phyloP scores from a whole-genome alignment of 2,113 vertebrate species.

The Eonycteris spelaea region DNA sequence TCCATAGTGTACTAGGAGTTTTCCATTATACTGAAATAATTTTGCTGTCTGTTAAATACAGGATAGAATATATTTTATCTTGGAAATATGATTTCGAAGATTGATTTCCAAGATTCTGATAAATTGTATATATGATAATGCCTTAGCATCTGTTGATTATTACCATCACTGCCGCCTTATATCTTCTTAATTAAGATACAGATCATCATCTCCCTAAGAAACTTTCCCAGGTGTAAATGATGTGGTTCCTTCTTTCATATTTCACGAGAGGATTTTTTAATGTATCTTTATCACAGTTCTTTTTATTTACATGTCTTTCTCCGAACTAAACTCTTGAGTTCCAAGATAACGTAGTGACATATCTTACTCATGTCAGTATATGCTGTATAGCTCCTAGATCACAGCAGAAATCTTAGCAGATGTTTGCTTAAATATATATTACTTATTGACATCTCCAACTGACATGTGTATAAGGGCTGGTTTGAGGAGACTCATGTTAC shows the following conservation, averaged over 20 bases:
- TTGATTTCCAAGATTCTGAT: not conserved
- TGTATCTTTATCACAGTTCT: not conserved
- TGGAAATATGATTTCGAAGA: too few species aligned
- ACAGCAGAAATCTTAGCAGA: not conserved
- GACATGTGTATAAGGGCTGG: not conserved
- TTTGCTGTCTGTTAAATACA: not conserved
- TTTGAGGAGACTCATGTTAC: not conserved
- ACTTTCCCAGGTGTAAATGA: not conserved
- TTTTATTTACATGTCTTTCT: conserved; percentile 20
- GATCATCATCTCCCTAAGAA: not conserved
- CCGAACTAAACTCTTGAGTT: not conserved
- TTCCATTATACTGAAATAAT: conserved; percentile 5
- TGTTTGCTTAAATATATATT: not conserved
- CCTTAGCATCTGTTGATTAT: not conserved
- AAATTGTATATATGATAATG: not conserved
- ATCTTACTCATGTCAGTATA: not conserved
- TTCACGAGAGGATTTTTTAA: not conserved
- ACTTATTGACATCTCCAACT: not conserved
- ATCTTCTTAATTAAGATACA: not conserved
- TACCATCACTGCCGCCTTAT: not conserved
- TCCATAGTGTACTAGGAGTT: not conserved
- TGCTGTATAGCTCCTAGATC: not conserved
- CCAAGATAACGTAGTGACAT: not conserved
- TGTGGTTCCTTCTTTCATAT: not conserved
- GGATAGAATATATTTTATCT: not conserved